Evolutionary conservation across 64 coral and sea anemone genomes (phyloP).

Genomic region (Stylophora pistillata): DNA sequence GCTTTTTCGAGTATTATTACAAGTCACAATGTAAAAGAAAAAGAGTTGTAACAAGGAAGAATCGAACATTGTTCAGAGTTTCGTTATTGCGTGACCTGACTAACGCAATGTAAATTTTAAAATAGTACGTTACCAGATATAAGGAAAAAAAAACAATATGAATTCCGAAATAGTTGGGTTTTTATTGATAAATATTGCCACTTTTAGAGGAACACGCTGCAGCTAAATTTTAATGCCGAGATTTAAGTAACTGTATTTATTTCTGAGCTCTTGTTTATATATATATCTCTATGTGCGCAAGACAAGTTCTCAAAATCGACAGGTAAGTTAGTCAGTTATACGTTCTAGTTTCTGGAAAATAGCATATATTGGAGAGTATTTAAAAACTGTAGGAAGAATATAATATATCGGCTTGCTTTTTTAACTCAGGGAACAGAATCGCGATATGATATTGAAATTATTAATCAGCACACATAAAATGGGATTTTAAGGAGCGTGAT

Average conservation of each 20-base stretch:
- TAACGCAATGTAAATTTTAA: too few species aligned
- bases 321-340: neutral
- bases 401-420: constrained; percentile 10
- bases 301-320: neutral
- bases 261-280: neutral
- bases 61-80: too few species aligned
- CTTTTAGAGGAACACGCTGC: neutral
- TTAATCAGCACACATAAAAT: constrained; percentile 3
- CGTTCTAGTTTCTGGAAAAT: neutral
- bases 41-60: too few species aligned
- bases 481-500: neutral
- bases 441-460: constrained; percentile 11
- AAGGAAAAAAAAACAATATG: too few species aligned
- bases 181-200: neutral
- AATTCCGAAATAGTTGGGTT: neutral
- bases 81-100: too few species aligned
- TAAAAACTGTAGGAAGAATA: constrained; percentile 9
- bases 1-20: too few species aligned
- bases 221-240: neutral
- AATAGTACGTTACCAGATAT: too few species aligned
- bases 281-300: neutral
- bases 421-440: neutral
- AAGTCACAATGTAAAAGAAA: too few species aligned
- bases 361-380: constrained; percentile 34
- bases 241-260: neutral